Evolutionary conservation across 2,113 vertebrate species (phyloP).

Genomic region (Prinia subflava): DNA sequence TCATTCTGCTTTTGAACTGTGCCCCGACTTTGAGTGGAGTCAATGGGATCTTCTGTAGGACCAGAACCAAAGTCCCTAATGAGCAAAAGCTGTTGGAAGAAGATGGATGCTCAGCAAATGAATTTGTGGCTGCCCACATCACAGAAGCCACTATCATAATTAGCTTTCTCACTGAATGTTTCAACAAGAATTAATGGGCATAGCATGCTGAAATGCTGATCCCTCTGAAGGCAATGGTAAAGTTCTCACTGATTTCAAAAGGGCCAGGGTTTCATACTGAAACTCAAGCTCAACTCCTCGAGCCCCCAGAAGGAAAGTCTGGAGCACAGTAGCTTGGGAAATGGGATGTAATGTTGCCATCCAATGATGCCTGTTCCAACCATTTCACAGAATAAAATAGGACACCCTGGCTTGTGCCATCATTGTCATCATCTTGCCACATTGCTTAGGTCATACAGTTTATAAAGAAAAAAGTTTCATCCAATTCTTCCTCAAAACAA

Average conservation of each 20-base stretch:
- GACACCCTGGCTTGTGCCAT: background rate
- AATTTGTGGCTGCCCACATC: constrained; percentile 41
- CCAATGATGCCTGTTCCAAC: background rate
- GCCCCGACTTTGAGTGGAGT: background rate
- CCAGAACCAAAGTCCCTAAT: background rate
- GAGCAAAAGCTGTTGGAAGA: constrained; percentile 12
- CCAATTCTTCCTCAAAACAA: background rate
- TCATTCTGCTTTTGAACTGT: background rate
- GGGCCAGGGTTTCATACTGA: background rate
- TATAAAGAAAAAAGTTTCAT: background rate
- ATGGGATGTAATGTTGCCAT: background rate
- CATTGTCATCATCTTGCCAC: background rate
- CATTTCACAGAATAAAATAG: background rate
- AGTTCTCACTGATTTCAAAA: constrained; percentile 31
- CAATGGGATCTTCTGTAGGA: background rate
- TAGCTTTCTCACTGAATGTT: background rate
- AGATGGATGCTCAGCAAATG: constrained; percentile 20
- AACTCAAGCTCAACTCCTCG: background rate
- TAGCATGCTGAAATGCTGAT: background rate
- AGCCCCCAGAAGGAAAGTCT: background rate
- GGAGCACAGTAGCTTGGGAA: background rate
- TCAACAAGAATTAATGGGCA: constrained; percentile 9
- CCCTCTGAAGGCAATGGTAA: background rate
- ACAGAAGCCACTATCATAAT: constrained; percentile 33
- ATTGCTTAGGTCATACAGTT: background rate